Evolutionary conservation across 2,113 vertebrate genomes (phyloP).

Genomic region (Gila orcuttii): DNA sequence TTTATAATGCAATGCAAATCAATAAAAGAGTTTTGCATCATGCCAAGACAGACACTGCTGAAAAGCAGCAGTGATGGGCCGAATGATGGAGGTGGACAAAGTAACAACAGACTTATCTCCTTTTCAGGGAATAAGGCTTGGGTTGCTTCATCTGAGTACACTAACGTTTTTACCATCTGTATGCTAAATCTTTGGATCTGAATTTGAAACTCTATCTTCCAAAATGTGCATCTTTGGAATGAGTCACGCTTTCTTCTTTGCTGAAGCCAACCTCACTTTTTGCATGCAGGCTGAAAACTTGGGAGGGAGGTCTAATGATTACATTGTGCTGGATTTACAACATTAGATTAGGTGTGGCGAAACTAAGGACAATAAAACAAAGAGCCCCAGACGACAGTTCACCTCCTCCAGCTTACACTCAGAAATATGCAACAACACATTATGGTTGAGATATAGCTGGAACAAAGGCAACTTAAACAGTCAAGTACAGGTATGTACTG

Average conservation of each 20-base stretch:
- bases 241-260: background rate
- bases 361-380: constrained; percentile 14
- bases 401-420: background rate
- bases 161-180: background rate
- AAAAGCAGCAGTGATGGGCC: background rate
- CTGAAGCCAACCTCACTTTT: background rate
- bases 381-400: background rate
- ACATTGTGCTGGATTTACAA: constrained; percentile 18
- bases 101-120: background rate
- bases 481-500: background rate
- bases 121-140: background rate
- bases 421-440: background rate
- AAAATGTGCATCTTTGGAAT: background rate
- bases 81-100: background rate
- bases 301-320: background rate
- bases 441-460: background rate
- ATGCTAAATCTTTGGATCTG: background rate
- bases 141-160: background rate
- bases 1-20: background rate
- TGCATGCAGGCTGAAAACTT: background rate
- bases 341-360: background rate
- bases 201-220: background rate
- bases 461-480: background rate
- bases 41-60: background rate
- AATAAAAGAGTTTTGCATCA: background rate